phyloP scores from a whole-genome alignment of 2,113 vertebrate genomes.

The Carlito syrichta region DNA sequence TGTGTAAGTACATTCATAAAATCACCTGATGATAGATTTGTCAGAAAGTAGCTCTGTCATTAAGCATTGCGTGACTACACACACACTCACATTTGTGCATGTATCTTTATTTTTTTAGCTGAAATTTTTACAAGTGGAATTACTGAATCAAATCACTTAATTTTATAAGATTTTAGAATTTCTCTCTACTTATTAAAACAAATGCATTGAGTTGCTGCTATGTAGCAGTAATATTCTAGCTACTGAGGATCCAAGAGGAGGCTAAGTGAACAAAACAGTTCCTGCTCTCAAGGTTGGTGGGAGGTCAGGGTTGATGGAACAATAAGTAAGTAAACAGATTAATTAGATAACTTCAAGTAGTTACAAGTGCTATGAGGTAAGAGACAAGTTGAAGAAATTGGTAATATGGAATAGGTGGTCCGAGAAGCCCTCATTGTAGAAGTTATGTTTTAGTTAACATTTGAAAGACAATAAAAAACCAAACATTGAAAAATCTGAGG shows the following conservation, averaged over 20 bases:
- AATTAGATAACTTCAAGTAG: neutral
- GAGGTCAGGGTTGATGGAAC: neutral
- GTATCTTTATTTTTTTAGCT: neutral
- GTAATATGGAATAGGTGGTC: neutral
- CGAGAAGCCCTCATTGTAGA: neutral
- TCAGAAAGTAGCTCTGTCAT: neutral
- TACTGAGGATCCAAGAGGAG: neutral
- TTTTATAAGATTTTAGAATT: neutral
- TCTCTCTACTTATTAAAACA: neutral
- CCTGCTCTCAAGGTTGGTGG: neutral
- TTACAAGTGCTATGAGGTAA: neutral
- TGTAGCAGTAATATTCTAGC: neutral
- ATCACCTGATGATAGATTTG: neutral
- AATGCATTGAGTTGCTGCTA: neutral
- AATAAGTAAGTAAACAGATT: neutral
- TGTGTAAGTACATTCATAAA: neutral
- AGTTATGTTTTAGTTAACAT: neutral
- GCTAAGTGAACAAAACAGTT: neutral
- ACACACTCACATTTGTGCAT: neutral
- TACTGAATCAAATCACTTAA: neutral
- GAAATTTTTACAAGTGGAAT: neutral
- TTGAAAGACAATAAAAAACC: neutral
- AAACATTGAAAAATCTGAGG: neutral
- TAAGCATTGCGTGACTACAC: neutral
- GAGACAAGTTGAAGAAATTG: neutral